Evolutionary conservation across 2,888 invertebrate species (phyloP).

Genomic region (Hydrotaea diabolus): DNA sequence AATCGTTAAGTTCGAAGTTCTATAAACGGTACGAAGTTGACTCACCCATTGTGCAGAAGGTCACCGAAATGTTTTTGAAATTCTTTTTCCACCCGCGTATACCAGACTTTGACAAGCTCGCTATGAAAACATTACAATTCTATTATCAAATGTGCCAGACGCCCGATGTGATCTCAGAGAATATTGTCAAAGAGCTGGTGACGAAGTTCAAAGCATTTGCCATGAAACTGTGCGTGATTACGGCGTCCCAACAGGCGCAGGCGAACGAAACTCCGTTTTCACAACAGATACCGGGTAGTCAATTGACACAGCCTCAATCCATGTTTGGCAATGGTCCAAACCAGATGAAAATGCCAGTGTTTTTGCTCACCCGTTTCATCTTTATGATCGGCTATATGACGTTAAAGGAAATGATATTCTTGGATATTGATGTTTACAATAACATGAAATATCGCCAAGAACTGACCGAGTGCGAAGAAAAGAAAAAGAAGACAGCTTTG

Average conservation of each 20-base stretch:
- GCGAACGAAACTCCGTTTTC: slow-evolving; percentile 73
- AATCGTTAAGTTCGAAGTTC: slow-evolving; percentile 75
- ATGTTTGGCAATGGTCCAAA: background rate
- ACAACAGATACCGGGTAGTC: slow-evolving; percentile 71
- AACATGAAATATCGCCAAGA: slow-evolving; percentile 88
- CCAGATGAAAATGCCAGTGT: slow-evolving; percentile 74
- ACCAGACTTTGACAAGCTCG: slow-evolving; percentile 82
- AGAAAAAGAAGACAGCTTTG: slow-evolving; percentile 77
- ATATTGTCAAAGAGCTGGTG: slow-evolving; percentile 82
- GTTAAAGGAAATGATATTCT: slow-evolving; percentile 88
- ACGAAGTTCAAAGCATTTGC: slow-evolving; percentile 81
- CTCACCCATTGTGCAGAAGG: slow-evolving; percentile 74
- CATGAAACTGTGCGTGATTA: slow-evolving; percentile 73
- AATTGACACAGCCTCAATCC: slow-evolving; percentile 27
- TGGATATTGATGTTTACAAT: slow-evolving; percentile 91
- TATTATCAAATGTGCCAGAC: slow-evolving; percentile 83
- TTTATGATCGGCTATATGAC: slow-evolving; percentile 89
- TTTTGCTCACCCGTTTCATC: slow-evolving; percentile 82
- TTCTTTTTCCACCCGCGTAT: slow-evolving; percentile 81
- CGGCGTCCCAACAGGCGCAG: slow-evolving; percentile 70
- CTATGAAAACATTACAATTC: slow-evolving; percentile 82
- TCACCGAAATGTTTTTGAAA: slow-evolving; percentile 81
- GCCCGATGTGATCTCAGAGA: slow-evolving; percentile 82
- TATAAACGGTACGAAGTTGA: slow-evolving; percentile 77
- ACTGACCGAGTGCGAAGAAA: slow-evolving; percentile 77